Evolutionary conservation across 2,113 vertebrate species (phyloP), one percentile per base, ranked within the genome.

Genomic region (Myiozetetes cayanensis): DNA sequence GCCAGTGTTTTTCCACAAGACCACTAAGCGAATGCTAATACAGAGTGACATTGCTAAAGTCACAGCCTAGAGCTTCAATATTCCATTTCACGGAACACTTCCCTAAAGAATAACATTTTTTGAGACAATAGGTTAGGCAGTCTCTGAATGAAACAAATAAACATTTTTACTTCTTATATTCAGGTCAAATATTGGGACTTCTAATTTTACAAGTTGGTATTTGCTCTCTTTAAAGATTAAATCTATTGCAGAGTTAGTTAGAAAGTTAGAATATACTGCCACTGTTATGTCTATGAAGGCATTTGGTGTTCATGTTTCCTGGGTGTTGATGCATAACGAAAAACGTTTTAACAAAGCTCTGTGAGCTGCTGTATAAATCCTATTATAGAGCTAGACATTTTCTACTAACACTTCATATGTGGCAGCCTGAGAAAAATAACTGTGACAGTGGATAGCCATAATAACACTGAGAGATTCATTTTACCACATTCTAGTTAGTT

Each of bases 211-310:
- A 82, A 67, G n/a, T 31, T 52, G n/a, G 41, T 7, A 65, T 68
- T 53, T 76, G 14, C 11, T 80, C 10, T 81, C 39, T 55, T 73
- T 8, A 72, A 85, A 81, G 46, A 46, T 28, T 66, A 70, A 46
- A 74, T 44, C 55, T 63, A 43, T 7, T 43, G 12, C 19, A 37
- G 11, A 37, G 70, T 25, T 49, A 61, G 23, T 25, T 49, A 61
- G 23, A 61, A 61, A 61, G 23, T 76, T 41, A 83, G 28, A 62
- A 68, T 56, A 61, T 28, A 31, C 28, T 63, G 53, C 16, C 37
- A 41, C 17, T 35, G 3, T 13, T 24, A 41, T 0, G 2, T 28
- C 2, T 6, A 31, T 22, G 24, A 87, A 85, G 35, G 23, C 50
- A 75, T 61, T 44, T 50, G 24, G 61, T 35, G 22, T 49, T 72